Evolutionary conservation across 2,888 invertebrate species (phyloP).

Genomic region (Phymatocera aterrima): DNA sequence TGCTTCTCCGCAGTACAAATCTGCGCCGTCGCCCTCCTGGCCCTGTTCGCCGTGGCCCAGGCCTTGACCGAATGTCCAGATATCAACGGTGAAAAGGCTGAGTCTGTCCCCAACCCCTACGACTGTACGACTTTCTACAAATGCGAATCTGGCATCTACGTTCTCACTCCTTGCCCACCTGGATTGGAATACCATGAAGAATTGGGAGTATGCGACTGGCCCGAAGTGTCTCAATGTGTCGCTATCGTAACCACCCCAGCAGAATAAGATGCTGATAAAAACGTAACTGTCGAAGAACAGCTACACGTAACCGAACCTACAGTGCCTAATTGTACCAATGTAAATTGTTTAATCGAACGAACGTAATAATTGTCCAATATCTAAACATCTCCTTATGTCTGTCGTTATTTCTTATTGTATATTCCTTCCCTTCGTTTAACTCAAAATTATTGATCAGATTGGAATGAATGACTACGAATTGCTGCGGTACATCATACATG

Average conservation of each 20-base stretch:
- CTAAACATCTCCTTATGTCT: too few species aligned
- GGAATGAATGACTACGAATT: too few species aligned
- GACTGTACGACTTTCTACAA: constrained; percentile 60
- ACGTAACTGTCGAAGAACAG: too few species aligned
- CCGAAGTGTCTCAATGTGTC: constrained; percentile 57
- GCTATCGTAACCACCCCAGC: too few species aligned
- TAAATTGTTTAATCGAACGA: too few species aligned
- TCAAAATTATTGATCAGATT: too few species aligned
- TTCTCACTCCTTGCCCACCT: constrained; percentile 58
- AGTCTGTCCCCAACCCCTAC: constrained; percentile 58
- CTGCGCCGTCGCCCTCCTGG: constrained; percentile 47
- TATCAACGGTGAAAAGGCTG: constrained; percentile 51
- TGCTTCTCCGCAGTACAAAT: constrained; percentile 6
- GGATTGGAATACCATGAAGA: constrained; percentile 61
- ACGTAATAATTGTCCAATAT: too few species aligned
- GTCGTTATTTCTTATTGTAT: too few species aligned
- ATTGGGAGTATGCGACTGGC: constrained; percentile 62
- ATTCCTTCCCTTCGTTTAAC: too few species aligned
- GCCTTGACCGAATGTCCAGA: constrained; percentile 44
- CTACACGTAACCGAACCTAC: too few species aligned
- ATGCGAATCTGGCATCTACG: constrained; percentile 55
- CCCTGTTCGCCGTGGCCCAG: constrained; percentile 47
- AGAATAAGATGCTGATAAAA: background rate
- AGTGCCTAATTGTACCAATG: too few species aligned
- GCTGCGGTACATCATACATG: too few species aligned